Evolutionary conservation across 2,888 invertebrate genomes (phyloP).

Genomic region (Helobdella robusta): DNA sequence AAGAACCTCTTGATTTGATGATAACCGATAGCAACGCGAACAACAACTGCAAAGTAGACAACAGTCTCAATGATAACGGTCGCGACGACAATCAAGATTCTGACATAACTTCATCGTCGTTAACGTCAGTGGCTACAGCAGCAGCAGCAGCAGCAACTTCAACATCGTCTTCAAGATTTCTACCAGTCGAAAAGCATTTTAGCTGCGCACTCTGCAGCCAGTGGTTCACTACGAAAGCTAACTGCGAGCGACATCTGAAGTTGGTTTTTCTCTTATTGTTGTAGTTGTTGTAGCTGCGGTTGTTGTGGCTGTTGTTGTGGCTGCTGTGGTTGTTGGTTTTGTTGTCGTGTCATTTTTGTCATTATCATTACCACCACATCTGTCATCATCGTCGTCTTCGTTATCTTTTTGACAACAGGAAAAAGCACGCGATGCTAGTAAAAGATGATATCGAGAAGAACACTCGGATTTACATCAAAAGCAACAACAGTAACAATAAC

Average conservation of each 20-base stretch:
- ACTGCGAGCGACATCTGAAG: conserved; percentile 81
- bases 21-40: no score
- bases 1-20: no score
- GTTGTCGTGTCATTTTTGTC: conserved; percentile 1
- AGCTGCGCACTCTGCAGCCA: conserved; percentile 84
- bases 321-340: no score
- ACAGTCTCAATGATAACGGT: background rate
- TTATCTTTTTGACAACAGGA: conserved; percentile 52
- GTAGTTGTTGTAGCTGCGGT: no score
- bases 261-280: conserved; percentile 33
- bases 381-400: background rate
- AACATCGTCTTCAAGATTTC: background rate
- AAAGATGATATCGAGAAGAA: conserved; percentile 78
- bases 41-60: background rate
- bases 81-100: background rate
- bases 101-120: background rate
- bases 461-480: conserved; percentile 41
- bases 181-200: background rate
- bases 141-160: background rate
- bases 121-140: background rate
- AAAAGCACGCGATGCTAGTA: conserved; percentile 74
- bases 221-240: conserved; percentile 92
- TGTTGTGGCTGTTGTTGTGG: no score
- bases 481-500: background rate
- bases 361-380: background rate